Percentiles rank a stretch among this genome's conserved stretches.
Evolutionary conservation across 1,140 invertebrate genomes (phyloP).

Genomic region (Lepidurus packardi): DNA sequence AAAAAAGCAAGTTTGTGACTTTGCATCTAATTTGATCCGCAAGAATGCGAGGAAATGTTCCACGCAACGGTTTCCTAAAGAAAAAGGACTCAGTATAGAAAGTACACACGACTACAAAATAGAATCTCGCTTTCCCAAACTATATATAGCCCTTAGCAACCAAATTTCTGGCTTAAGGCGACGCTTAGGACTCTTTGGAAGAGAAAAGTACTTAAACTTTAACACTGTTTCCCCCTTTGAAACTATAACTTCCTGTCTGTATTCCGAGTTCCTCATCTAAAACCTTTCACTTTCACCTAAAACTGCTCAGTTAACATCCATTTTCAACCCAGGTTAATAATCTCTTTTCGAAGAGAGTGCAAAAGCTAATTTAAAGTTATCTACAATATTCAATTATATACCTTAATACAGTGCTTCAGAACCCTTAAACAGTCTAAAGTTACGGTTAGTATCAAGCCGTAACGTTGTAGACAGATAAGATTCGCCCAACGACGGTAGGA

Average conservation of each 20-base stretch:
- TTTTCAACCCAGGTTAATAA: too few relatives aligned
- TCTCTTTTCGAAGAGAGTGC: too few relatives aligned
- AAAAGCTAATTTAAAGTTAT: too few relatives aligned
- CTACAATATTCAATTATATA: too few relatives aligned
- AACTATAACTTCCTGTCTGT: neutral
- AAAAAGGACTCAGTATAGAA: neutral
- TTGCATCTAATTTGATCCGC: neutral
- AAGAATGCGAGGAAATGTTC: neutral
- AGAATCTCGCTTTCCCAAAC: neutral
- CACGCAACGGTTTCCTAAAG: neutral
- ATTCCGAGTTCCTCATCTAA: neutral
- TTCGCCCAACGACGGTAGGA: too few relatives aligned
- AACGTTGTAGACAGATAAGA: too few relatives aligned
- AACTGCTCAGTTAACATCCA: neutral
- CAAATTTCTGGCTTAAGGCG: neutral
- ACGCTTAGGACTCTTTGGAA: neutral
- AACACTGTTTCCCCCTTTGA: neutral
- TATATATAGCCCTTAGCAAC: slow-evolving; percentile 10
- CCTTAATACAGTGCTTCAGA: too few relatives aligned
- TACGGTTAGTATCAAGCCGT: too few relatives aligned
- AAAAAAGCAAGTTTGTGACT: neutral
- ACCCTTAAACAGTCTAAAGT: too few relatives aligned
- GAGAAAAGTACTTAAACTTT: neutral
- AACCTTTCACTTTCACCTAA: neutral
- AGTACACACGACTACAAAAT: neutral